Evolutionary conservation across 2,888 invertebrate species (phyloP).

Genomic region (Scaptomyza reducta): DNA sequence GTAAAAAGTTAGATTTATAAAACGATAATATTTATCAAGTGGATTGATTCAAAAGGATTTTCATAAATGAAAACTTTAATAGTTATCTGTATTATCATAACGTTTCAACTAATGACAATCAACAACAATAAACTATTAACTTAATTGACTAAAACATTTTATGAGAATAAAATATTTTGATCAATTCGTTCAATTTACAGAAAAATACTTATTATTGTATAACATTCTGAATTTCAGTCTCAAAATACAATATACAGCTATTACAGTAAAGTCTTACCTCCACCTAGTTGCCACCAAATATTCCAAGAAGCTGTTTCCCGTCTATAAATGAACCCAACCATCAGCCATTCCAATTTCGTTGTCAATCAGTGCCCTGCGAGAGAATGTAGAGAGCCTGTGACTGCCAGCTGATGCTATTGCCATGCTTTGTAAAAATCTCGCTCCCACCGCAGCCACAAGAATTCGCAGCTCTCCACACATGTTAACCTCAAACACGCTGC

Average conservation of each 20-base stretch:
- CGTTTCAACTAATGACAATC: neutral
- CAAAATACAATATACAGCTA: too few relatives aligned
- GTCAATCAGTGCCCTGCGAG: slow-evolving; percentile 53
- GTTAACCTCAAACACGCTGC: slow-evolving; percentile 48
- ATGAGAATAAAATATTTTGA: too few relatives aligned
- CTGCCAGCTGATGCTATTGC: slow-evolving; percentile 35
- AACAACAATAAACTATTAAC: too few relatives aligned
- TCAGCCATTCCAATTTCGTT: slow-evolving; percentile 46
- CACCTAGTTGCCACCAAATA: slow-evolving; percentile 4
- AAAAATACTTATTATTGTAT: too few relatives aligned
- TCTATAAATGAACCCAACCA: slow-evolving; percentile 18
- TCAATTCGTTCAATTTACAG: too few relatives aligned
- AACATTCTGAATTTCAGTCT: too few relatives aligned
- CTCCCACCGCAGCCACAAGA: slow-evolving; percentile 9
- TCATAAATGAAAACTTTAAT: neutral
- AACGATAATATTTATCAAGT: neutral
- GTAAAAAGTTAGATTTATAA: neutral
- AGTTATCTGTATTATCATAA: neutral
- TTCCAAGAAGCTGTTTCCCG: neutral
- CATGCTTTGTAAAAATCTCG: neutral
- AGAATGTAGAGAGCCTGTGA: neutral
- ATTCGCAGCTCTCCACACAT: slow-evolving; percentile 28
- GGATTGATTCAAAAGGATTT: neutral
- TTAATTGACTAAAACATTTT: too few relatives aligned
- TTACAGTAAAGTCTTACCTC: neutral